Conservation (phyloP, 30 jellyfish, hydroid and myxozoan species). For the Catostylus mosaicus region DNA sequence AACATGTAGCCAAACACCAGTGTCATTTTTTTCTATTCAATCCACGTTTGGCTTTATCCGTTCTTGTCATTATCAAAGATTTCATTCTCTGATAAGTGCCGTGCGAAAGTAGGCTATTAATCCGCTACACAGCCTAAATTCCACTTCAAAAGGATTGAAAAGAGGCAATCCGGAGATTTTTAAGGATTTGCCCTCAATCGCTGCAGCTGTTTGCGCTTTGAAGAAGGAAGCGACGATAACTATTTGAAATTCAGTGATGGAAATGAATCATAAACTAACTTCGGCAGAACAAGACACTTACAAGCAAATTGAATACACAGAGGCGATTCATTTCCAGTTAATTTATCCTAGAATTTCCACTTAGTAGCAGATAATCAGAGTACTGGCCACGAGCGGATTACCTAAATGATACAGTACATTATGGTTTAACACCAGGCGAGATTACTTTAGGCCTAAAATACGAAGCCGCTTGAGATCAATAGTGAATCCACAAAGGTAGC, state of each 20-base stretch:
- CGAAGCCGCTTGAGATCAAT: neutral
- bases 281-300: neutral
- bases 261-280: neutral
- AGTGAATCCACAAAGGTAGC: constrained; percentile 8
- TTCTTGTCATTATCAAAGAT: too few species aligned
- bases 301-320: neutral
- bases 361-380: neutral
- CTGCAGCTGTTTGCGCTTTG: neutral
- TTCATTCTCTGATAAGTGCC: too few species aligned
- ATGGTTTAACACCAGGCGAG: neutral
- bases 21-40: too few species aligned
- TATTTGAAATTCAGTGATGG: neutral
- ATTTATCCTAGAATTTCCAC: neutral
- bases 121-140: neutral
- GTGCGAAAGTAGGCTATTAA: too few species aligned
- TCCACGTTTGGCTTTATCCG: too few species aligned
- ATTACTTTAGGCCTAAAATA: neutral
- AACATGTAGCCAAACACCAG: too few species aligned
- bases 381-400: neutral
- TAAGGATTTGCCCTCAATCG: neutral
- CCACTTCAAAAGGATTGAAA: neutral
- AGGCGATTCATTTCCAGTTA: neutral
- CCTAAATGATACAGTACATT: neutral
- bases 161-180: neutral
- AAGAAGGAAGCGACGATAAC: neutral